Conservation (phyloP, 1,140 invertebrate species). For the Sogatella furcifera region DNA sequence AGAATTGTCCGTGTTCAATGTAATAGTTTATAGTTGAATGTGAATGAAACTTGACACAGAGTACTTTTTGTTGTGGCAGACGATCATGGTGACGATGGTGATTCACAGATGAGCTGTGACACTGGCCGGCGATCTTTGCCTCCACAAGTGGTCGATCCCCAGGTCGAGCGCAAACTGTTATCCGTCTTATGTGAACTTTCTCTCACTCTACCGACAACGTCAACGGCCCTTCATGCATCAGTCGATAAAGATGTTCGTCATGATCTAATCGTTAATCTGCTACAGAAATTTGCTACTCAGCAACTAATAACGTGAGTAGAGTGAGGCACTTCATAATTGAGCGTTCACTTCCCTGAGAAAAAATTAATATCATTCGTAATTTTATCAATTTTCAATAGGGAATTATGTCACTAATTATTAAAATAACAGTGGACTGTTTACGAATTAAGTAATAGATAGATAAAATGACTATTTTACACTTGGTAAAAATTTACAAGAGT, state of each 20-base stretch:
- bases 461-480: no score
- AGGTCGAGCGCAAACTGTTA: constrained; percentile 57
- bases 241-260: constrained; percentile 41
- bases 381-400: no score
- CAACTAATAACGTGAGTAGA: constrained; percentile 58
- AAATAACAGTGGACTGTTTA: no score
- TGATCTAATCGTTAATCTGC: constrained; percentile 56
- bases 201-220: constrained; percentile 65
- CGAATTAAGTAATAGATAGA: no score
- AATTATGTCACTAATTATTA: no score
- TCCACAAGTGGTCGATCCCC: constrained; percentile 30
- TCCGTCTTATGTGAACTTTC: constrained; percentile 64
- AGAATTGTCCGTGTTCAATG: no score
- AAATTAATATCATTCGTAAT: no score
- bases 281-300: constrained; percentile 81
- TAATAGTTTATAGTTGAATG: no score
- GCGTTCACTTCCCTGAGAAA: no score
- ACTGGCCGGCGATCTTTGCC: neutral
- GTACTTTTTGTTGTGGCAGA: neutral
- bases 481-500: no score
- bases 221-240: constrained; percentile 48
- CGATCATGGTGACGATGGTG: neutral
- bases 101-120: neutral
- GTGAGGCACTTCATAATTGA: no score
- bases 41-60: no score